Evolutionary conservation across 1,140 invertebrate species (phyloP), one percentile per base, ranked within the genome.

Genomic region (Drosophila azteca): DNA sequence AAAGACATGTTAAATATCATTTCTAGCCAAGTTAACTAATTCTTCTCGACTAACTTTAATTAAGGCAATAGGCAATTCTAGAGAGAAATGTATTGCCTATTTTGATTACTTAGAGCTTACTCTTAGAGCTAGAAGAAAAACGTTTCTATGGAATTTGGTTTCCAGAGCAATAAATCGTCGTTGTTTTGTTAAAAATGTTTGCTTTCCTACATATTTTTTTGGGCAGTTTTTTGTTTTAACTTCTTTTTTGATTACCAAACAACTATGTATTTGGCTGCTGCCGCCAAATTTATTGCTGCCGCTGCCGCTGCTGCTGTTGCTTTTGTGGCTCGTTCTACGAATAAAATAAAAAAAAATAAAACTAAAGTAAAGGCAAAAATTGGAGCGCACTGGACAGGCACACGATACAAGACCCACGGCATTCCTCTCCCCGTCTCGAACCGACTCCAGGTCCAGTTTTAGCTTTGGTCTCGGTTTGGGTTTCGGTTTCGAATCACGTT

Each of bases 241-340:
- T 77, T 72, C 31, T 67, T 58, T 87, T 85, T 87, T 85, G 77
- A 85, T 85, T 85, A 78, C 82, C 75, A 82, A 85, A 85, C 82
- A 81, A 73, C 82, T 81, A 74, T n/a, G n/a, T n/a, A n/a, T 87
- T 84, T 77, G 73, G 73, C 50, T 60, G 66, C 41, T 53, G 59
- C 52, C 55, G 72, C 41, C 48, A 43, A 22, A 46, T 70, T 51
- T 72, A 41, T 31, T 46, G 61, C 62, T 59, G 45, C 54, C 5
- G 2, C 5, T 24, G 22, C 22, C n/a, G 48, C 15, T 51, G 72
- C 46, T 72, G 58, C 24, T 48, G 61, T 62, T 59, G 57, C 50
- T 48, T 41, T 48, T 43, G 61, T 53, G 52, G 76, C 62, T 80
- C 72, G 67, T 85, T 87, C 78, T 85, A 67, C 62, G 59, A 57